Conservation (phyloP, 2,888 invertebrate genomes). For the Fragum whitleyi region DNA sequence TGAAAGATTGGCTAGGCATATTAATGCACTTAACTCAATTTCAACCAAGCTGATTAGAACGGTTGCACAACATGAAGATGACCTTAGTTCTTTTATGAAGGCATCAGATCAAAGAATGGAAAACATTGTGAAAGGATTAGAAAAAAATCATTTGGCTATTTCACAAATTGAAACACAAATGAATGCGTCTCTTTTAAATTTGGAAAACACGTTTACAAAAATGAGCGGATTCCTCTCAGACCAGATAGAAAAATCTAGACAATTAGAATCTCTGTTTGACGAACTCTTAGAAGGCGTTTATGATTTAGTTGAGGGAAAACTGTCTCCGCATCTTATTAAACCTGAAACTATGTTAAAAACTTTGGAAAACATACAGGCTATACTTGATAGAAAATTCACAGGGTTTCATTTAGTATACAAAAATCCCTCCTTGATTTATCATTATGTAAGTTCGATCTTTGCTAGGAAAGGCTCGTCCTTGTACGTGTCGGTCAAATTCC, state of each 20-base stretch:
- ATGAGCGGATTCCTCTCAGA: neutral
- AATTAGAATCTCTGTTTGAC: no score
- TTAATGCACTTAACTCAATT: conserved; percentile 19
- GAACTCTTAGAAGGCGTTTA: conserved; percentile 27
- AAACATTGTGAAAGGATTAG: neutral
- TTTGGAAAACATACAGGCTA: no score
- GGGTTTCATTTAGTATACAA: no score
- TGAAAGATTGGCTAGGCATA: conserved; percentile 30
- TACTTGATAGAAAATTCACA: no score
- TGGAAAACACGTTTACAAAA: neutral
- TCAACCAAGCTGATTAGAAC: neutral
- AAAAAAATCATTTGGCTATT: conserved; percentile 35
- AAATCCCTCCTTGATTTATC: no score
- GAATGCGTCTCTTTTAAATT: neutral
- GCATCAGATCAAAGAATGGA: neutral
- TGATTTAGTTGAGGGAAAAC: conserved; percentile 40
- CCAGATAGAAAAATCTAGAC: conserved; percentile 8
- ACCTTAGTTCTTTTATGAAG: conserved; percentile 32
- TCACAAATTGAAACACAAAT: conserved; percentile 18
- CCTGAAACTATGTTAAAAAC: no score
- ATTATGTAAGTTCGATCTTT: no score
- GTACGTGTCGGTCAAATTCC: no score
- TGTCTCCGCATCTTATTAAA: no score
- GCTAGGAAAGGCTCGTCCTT: no score
- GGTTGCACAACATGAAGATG: neutral